These are phyloP conservation scores for Drosophila antonietae DNA, from an alignment of 2,888 invertebrate genomes.

Conservation along the genomic window DNA sequence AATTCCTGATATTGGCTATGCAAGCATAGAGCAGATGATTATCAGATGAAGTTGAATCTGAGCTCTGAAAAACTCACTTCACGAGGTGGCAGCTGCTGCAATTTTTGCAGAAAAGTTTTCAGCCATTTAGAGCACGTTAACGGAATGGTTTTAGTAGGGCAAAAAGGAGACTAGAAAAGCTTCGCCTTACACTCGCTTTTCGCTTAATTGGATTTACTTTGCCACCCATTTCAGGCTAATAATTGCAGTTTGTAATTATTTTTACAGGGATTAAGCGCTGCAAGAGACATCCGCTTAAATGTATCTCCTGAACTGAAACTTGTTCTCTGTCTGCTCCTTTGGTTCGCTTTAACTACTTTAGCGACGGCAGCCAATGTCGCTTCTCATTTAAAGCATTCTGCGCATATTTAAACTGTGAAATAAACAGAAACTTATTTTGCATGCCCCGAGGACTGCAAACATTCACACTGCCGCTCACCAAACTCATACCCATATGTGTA, in stretches of 20 bases:
- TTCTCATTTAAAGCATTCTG: slow-evolving; percentile 57
- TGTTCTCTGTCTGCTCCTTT: neutral
- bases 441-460: slow-evolving; percentile 18
- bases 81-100: neutral
- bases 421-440: slow-evolving; percentile 28
- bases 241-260: slow-evolving; percentile 78
- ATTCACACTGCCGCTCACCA: slow-evolving; percentile 5
- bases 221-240: slow-evolving; percentile 61
- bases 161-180: slow-evolving; percentile 43
- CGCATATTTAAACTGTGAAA: slow-evolving; percentile 48
- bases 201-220: slow-evolving; percentile 76
- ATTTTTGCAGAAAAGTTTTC: slow-evolving; percentile 31
- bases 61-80: neutral
- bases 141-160: slow-evolving; percentile 6
- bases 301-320: neutral
- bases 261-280: slow-evolving; percentile 54
- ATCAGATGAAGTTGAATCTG: neutral
- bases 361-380: slow-evolving; percentile 45
- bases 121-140: slow-evolving; percentile 56
- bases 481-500: neutral
- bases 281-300: slow-evolving; percentile 44
- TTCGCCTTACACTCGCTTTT: slow-evolving; percentile 73
- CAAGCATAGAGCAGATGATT: neutral
- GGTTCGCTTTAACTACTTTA: neutral
- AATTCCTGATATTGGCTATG: neutral